Conservation (phyloP, 2,113 vertebrate species). For the Oreamnos americanus region DNA sequence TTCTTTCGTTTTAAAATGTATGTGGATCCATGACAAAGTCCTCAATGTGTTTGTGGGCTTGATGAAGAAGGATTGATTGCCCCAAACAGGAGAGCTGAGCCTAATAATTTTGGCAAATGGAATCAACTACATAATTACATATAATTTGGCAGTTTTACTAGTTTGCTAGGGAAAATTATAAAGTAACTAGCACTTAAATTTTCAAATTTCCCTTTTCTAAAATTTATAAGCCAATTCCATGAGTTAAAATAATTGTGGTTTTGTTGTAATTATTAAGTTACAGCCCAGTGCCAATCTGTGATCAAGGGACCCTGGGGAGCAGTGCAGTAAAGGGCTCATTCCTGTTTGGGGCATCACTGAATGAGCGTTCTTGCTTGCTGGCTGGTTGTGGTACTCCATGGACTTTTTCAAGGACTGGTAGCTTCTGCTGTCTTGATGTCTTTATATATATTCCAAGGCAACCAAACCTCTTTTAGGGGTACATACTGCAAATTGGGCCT, state of each 20-base stretch:
- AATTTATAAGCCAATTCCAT: not conserved
- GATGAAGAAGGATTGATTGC: constrained; percentile 1
- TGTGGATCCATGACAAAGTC: not conserved
- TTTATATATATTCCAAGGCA: not conserved
- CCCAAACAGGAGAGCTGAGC: not conserved
- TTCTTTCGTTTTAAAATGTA: constrained; percentile 25
- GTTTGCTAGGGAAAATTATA: not conserved
- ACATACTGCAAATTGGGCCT: not conserved
- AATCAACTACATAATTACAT: not conserved
- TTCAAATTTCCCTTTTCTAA: constrained; percentile 27
- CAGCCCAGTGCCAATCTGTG: not conserved
- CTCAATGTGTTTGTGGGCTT: not conserved
- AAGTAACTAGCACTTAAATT: not conserved
- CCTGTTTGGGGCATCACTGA: not conserved
- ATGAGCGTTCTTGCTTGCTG: not conserved
- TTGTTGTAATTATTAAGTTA: not conserved
- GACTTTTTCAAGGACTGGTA: not conserved
- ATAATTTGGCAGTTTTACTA: not conserved
- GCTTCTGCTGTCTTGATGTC: not conserved
- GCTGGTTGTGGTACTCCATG: not conserved
- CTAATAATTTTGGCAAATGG: not conserved
- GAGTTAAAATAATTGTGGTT: not conserved
- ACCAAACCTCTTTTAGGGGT: not conserved
- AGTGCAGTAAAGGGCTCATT: not conserved
- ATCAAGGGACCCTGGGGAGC: not conserved